Evolutionary conservation across 2,113 vertebrate species (phyloP).

Genomic region (Cyanoliseus patagonus): DNA sequence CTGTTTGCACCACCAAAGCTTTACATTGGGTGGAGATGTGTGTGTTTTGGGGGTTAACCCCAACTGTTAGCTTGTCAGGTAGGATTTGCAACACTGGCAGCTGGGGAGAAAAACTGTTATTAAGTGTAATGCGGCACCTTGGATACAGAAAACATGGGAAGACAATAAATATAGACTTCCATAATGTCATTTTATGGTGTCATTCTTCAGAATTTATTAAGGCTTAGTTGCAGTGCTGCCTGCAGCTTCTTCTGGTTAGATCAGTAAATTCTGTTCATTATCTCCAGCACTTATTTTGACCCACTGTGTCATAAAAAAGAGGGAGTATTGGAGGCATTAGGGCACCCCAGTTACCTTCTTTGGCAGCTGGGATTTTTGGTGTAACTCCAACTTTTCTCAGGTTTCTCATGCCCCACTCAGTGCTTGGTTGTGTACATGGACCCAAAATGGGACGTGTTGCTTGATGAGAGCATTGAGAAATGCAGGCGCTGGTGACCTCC

Average conservation of each 20-base stretch:
- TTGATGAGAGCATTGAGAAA: background rate
- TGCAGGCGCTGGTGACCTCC: fast-evolving
- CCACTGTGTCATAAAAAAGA: background rate
- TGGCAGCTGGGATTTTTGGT: background rate
- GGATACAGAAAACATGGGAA: background rate
- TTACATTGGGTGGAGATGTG: background rate
- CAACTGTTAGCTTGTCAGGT: background rate
- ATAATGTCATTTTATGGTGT: background rate
- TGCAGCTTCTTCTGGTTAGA: slow-evolving; percentile 1
- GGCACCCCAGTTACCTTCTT: background rate
- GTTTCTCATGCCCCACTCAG: background rate
- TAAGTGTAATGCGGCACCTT: background rate
- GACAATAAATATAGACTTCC: slow-evolving; percentile 15
- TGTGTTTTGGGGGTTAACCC: background rate
- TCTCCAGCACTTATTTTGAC: background rate
- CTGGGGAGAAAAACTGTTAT: slow-evolving; percentile 11
- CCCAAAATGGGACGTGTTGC: fast-evolving
- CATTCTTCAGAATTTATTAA: slow-evolving; percentile 21
- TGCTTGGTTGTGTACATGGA: fast-evolving
- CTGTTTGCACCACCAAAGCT: background rate
- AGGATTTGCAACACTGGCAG: slow-evolving; percentile 11
- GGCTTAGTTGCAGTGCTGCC: background rate
- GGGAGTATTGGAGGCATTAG: background rate
- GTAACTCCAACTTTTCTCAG: background rate
- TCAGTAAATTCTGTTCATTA: slow-evolving; percentile 1